Percentiles rank a stretch among this genome's conserved stretches.
These are phyloP conservation scores for Bombus terrestris DNA, from an alignment of 1,140 invertebrate species.

Conservation along the genomic window DNA sequence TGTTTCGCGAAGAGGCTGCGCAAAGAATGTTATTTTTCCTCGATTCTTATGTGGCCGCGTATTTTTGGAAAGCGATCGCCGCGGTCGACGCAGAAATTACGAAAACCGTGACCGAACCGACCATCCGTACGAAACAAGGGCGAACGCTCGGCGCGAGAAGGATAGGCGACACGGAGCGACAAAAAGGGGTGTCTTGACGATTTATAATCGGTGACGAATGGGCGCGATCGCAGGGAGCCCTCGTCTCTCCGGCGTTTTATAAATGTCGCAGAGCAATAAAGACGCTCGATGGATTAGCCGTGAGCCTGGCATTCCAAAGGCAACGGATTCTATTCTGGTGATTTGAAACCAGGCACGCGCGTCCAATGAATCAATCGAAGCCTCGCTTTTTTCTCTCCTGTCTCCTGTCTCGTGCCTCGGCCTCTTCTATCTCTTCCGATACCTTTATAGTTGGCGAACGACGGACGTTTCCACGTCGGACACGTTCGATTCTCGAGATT, in stretches of 20 bases:
- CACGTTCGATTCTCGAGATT: background rate
- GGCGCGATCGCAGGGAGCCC: slow-evolving; percentile 55
- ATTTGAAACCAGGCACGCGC: slow-evolving; percentile 76
- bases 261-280: slow-evolving; percentile 78
- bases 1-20: too few species aligned
- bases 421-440: slow-evolving; percentile 17
- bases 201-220: slow-evolving; percentile 72
- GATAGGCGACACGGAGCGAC: background rate
- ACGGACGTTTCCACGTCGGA: background rate
- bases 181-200: slow-evolving; percentile 50
- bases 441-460: slow-evolving; percentile 47
- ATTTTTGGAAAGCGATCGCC: slow-evolving; percentile 3
- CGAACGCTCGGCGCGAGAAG: background rate
- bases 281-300: slow-evolving; percentile 77
- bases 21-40: too few species aligned
- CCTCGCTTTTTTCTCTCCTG: slow-evolving; percentile 33
- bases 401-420: slow-evolving; percentile 37
- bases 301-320: slow-evolving; percentile 68
- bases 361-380: slow-evolving; percentile 77
- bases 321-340: slow-evolving; percentile 76
- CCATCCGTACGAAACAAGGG: background rate
- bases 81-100: background rate
- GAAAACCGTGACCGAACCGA: background rate
- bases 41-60: background rate
- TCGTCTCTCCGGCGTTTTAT: slow-evolving; percentile 73